Percentiles rank a stretch among this genome's conserved stretches.
These are phyloP conservation scores for Eutrigla gurnardus DNA, from an alignment of 2,797 vertebrate genomes.

Conservation along the genomic window DNA sequence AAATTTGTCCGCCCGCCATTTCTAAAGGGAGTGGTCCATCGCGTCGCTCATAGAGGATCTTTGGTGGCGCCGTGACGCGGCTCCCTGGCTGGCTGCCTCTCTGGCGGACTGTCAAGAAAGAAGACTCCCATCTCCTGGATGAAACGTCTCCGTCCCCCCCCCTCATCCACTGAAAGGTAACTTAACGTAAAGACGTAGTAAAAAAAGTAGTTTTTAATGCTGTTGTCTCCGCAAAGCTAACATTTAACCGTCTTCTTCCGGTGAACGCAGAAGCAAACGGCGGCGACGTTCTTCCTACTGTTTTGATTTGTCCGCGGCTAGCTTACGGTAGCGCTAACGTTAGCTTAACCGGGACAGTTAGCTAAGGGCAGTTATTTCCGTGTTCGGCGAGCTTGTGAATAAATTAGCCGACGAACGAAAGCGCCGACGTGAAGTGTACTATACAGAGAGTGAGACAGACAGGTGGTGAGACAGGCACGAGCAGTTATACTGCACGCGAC, in stretches of 20 bases:
- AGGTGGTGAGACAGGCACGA: slow-evolving; percentile 3
- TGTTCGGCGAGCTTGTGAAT: not conserved
- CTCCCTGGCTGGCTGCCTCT: slow-evolving; percentile 8
- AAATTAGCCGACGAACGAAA: not conserved
- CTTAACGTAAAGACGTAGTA: not conserved
- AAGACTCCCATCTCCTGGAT: slow-evolving; percentile 15
- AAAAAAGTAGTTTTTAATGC: too few relatives aligned
- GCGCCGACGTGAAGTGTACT: not conserved
- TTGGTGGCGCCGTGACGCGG: slow-evolving; percentile 51
- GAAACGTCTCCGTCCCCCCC: not conserved
- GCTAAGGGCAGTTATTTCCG: not conserved
- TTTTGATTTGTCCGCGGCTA: slow-evolving; percentile 46
- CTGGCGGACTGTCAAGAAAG: slow-evolving; percentile 36
- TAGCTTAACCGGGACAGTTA: too few relatives aligned
- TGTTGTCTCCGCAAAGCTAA: too few relatives aligned
- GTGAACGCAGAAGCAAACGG: not conserved
- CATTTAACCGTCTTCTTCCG: not conserved
- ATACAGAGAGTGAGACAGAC: not conserved
- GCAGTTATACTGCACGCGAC: not conserved
- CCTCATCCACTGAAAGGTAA: slow-evolving; percentile 34
- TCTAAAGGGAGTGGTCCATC: not conserved
- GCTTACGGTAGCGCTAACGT: slow-evolving; percentile 35
- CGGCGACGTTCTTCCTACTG: slow-evolving; percentile 23
- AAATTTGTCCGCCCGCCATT: not conserved
- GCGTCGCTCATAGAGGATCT: not conserved